Evolutionary conservation across 1,140 invertebrate genomes (phyloP).

Genomic region (Coptotermes formosanus): DNA sequence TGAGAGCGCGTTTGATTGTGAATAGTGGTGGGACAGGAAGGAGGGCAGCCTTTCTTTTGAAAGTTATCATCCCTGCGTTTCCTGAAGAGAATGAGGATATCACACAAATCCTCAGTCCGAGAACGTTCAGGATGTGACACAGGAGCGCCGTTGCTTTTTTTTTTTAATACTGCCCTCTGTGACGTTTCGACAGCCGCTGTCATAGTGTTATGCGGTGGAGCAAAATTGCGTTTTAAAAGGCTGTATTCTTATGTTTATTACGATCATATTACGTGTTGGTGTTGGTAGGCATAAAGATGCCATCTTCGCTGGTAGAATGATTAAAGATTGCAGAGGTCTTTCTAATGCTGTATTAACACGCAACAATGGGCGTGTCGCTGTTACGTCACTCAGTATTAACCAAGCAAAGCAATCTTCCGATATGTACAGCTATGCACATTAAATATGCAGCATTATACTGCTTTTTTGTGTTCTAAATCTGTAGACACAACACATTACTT

Average conservation of each 20-base stretch:
- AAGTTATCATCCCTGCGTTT: too few relatives aligned
- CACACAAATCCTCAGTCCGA: too few relatives aligned
- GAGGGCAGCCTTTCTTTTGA: too few relatives aligned
- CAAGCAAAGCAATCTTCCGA: not conserved
- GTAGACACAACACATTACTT: too few relatives aligned
- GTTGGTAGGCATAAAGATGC: not conserved
- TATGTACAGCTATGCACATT: not conserved
- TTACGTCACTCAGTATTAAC: slow-evolving; percentile 10
- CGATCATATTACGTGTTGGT: not conserved
- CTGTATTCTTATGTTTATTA: not conserved
- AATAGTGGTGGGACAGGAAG: too few relatives aligned
- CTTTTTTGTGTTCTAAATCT: not conserved
- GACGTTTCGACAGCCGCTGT: too few relatives aligned
- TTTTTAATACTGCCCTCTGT: too few relatives aligned
- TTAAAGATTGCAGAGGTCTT: slow-evolving; percentile 13
- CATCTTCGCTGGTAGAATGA: not conserved
- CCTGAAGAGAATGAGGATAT: too few relatives aligned
- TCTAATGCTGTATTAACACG: not conserved
- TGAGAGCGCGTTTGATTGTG: too few relatives aligned
- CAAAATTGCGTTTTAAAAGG: not conserved
- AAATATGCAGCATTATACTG: not conserved
- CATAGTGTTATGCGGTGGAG: not conserved
- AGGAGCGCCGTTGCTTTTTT: too few relatives aligned
- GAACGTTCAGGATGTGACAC: too few relatives aligned
- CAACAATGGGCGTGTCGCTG: not conserved